Evolutionary conservation across 2,888 invertebrate species (phyloP), one percentile per base, ranked within the genome.

Genomic region (Xestobium rufovillosum): DNA sequence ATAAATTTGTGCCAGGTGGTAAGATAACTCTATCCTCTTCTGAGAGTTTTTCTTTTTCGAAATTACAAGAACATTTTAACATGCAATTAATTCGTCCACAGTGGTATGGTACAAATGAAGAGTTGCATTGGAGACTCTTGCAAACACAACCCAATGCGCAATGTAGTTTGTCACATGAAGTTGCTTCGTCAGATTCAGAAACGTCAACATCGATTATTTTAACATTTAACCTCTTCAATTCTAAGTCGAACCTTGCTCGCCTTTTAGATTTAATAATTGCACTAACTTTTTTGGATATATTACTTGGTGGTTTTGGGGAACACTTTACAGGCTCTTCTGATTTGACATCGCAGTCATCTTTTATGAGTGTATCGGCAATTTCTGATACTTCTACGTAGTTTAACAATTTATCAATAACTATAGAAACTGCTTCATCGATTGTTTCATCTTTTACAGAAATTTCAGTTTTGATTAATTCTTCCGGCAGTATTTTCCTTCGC

Each of bases 101-200:
- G 54, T 83, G 83, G 37, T 69, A 39, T 14, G 67, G 63, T 37
- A 63, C 42, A 8, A 53, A 46, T n/a, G 51, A 38, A n/a, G 48
- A 56, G 10, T 61, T 59, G 40, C 68, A 66, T 17, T 62, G 55
- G 17, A 81, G 55, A 48, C 79, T 80, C 32, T 68, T 65, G 53
- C 83, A 83, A 25, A 83, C 56, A 55, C 83, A 83, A 3, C 83
- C 83, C 36, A 80, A 59, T 39, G 59, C 59, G 52, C 83, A 83
- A 56, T 60, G 67, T 3, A 66, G 62, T 48, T 78, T 74, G 1
- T 42, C 44, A 52, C 83, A 83, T 11, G 42, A 41, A 17, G 47
- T 47, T 19, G 47, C 41, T 4, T 50, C 53, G 36, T 65, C 43
- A 12, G 42, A 61, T 15, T 66, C 56, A 39, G 67, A 38, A 36